Percentiles rank a stretch among this genome's conserved stretches.
Conservation (phyloP, 2,888 invertebrate genomes). For the Thereva unica region DNA sequence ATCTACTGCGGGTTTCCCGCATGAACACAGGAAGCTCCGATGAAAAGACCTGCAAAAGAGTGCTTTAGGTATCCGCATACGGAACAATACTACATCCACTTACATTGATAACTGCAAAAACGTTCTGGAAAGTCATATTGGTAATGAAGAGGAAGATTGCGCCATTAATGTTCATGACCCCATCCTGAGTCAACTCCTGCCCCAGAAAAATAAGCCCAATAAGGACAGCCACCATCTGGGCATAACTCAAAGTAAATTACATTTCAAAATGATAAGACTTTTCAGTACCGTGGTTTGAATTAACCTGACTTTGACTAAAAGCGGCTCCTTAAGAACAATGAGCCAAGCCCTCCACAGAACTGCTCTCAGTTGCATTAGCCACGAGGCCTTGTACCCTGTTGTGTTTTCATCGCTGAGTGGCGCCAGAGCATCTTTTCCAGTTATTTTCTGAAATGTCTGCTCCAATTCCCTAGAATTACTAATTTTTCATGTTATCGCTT, state of each 20-base stretch:
- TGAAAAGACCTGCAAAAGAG: slow-evolving; percentile 74
- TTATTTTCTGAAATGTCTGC: slow-evolving; percentile 48
- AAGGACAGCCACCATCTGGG: slow-evolving; percentile 85
- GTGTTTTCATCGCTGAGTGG: slow-evolving; percentile 33
- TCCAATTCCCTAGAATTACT: slow-evolving; percentile 54
- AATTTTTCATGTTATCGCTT: not conserved
- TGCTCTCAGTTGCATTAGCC: slow-evolving; percentile 86
- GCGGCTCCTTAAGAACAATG: slow-evolving; percentile 85
- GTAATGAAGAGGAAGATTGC: slow-evolving; percentile 87
- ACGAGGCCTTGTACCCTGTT: slow-evolving; percentile 75
- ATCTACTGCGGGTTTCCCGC: slow-evolving; percentile 84
- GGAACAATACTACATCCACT: slow-evolving; percentile 52
- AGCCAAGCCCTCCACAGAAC: slow-evolving; percentile 91
- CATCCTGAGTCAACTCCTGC: slow-evolving; percentile 80
- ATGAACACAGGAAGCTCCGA: slow-evolving; percentile 87
- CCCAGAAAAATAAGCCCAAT: slow-evolving; percentile 87
- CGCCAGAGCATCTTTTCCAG: slow-evolving; percentile 43
- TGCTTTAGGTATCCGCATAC: not conserved
- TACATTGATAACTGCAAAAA: slow-evolving; percentile 93
- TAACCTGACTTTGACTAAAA: slow-evolving; percentile 85
- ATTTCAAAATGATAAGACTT: slow-evolving; percentile 3
- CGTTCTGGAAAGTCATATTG: slow-evolving; percentile 92
- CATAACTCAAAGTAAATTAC: slow-evolving; percentile 3
- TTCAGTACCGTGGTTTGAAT: slow-evolving; percentile 78
- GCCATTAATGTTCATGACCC: slow-evolving; percentile 93